Evolutionary conservation across 2,797 vertebrate species (phyloP).

Genomic region (Alfaro cultratus): DNA sequence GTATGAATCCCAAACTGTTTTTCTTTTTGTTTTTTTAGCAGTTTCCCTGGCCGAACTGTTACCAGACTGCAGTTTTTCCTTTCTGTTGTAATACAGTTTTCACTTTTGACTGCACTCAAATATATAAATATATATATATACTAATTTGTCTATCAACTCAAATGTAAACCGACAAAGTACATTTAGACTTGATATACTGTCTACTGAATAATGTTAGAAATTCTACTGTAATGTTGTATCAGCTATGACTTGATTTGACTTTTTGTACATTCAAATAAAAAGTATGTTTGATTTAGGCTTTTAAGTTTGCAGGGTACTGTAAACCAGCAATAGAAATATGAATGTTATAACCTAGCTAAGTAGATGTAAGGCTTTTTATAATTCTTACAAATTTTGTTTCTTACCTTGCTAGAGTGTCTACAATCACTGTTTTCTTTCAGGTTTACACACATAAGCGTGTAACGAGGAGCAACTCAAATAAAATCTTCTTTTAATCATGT

Average conservation of each 20-base stretch:
- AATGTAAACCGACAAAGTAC: slow-evolving; percentile 82
- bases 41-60: slow-evolving; percentile 79
- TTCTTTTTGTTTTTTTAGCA: slow-evolving; percentile 36
- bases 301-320: slow-evolving; percentile 87
- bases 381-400: slow-evolving; percentile 80
- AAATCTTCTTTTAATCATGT: slow-evolving; percentile 80
- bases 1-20: slow-evolving; percentile 68
- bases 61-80: slow-evolving; percentile 73
- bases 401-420: slow-evolving; percentile 91
- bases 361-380: slow-evolving; percentile 82
- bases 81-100: slow-evolving; percentile 81
- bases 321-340: slow-evolving; percentile 93
- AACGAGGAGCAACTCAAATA: slow-evolving; percentile 87
- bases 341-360: slow-evolving; percentile 87
- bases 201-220: slow-evolving; percentile 88
- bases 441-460: slow-evolving; percentile 85
- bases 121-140: slow-evolving; percentile 60
- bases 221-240: slow-evolving; percentile 95
- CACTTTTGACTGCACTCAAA: slow-evolving; percentile 86
- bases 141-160: slow-evolving; percentile 83
- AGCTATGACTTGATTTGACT: slow-evolving; percentile 86
- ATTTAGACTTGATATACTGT: slow-evolving; percentile 85
- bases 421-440: slow-evolving; percentile 84
- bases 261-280: slow-evolving; percentile 84
- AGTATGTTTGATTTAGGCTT: slow-evolving; percentile 83